A percentile compares a stretch with the other conserved stretches of the same genome.
Conservation (phyloP, 2,113 vertebrate species). For the Oenanthe melanoleuca region DNA sequence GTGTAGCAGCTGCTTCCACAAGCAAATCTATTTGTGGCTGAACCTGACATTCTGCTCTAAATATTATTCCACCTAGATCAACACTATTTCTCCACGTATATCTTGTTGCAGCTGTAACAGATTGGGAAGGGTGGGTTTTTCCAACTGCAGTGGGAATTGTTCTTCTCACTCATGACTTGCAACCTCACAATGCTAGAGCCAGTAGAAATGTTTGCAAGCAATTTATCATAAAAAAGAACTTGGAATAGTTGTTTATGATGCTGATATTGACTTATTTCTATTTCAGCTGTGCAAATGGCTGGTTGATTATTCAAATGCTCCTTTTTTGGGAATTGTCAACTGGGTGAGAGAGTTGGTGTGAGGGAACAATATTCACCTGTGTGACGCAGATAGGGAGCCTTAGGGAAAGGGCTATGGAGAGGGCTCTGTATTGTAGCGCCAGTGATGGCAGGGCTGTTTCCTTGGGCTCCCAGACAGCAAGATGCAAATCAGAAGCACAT, state of each 20-base stretch:
- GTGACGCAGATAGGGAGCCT: background rate
- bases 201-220: background rate
- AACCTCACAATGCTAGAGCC: background rate
- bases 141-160: constrained; percentile 47
- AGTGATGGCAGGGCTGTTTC: background rate
- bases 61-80: constrained; percentile 70
- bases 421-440: background rate
- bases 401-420: background rate
- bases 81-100: constrained; percentile 21
- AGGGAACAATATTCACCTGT: background rate
- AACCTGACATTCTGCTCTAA: constrained; percentile 63
- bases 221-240: background rate
- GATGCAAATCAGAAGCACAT: background rate
- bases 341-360: background rate
- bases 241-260: background rate
- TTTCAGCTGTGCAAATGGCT: background rate
- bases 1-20: constrained; percentile 69
- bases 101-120: constrained; percentile 45
- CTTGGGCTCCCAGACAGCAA: background rate
- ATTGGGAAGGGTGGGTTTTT: constrained; percentile 18
- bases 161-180: background rate
- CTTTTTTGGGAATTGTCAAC: background rate
- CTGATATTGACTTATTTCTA: background rate
- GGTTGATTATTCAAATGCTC: background rate
- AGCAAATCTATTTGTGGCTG: constrained; percentile 48